These are phyloP conservation scores for Macroglossus sobrinus DNA, from an alignment of 2,113 vertebrate species.

Conservation along the genomic window DNA sequence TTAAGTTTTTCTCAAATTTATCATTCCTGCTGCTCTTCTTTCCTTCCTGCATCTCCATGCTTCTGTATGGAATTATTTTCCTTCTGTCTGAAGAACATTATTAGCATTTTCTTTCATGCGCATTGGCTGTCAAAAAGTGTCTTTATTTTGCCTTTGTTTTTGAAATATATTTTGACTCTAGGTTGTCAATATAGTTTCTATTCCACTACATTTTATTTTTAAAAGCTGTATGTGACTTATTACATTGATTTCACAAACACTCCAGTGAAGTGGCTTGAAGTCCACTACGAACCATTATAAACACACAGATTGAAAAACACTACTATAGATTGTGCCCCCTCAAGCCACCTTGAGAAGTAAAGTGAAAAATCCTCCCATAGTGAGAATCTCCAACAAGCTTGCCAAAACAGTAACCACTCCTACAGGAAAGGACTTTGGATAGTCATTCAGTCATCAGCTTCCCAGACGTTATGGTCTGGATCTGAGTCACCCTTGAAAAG, in stretches of 20 bases:
- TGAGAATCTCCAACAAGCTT: neutral
- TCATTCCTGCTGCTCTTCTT: neutral
- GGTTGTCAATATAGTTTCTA: neutral
- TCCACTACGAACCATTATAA: neutral
- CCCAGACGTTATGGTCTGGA: neutral
- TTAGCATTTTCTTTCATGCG: conserved; percentile 10
- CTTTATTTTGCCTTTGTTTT: conserved; percentile 10
- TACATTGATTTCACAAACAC: neutral
- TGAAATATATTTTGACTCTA: conserved; percentile 27
- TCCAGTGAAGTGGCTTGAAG: neutral
- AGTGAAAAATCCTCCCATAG: neutral
- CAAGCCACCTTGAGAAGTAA: neutral
- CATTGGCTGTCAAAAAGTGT: neutral
- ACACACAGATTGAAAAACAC: neutral
- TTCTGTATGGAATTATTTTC: neutral
- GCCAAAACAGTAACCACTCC: neutral
- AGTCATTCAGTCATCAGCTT: neutral
- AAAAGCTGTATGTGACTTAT: conserved; percentile 7
- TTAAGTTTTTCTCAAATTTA: neutral
- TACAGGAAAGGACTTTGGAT: neutral
- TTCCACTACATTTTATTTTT: neutral
- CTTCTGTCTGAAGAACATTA: neutral
- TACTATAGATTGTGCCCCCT: neutral
- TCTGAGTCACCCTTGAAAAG: neutral
- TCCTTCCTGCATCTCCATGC: neutral